Percentiles rank a stretch among this genome's conserved stretches.
These are phyloP conservation scores for Aethina tumida DNA, from an alignment of 1,140 invertebrate species.

Conservation along the genomic window DNA sequence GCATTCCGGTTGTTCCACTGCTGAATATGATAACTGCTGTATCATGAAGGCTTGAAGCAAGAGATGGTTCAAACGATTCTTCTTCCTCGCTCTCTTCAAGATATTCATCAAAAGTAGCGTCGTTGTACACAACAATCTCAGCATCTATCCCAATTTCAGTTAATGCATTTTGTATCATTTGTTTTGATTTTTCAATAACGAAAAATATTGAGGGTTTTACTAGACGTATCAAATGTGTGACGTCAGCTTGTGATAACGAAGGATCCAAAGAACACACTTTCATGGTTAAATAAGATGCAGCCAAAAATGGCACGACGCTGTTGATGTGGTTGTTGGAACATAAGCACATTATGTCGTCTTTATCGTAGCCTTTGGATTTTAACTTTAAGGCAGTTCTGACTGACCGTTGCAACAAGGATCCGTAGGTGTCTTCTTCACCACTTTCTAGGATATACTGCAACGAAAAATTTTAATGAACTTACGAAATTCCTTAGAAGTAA, in stretches of 20 bases:
- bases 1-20: conserved; percentile 63
- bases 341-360: conserved; percentile 19
- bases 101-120: conserved; percentile 16
- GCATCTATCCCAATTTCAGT: conserved; percentile 6
- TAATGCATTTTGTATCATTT: background rate
- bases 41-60: conserved; percentile 19
- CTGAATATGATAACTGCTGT: conserved; percentile 39
- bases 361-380: conserved; percentile 9
- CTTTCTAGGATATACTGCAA: conserved; percentile 18
- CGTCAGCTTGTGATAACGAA: conserved; percentile 14
- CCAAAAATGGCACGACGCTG: conserved; percentile 18
- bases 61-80: conserved; percentile 22
- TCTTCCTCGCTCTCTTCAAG: conserved; percentile 13
- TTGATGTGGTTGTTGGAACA: conserved; percentile 20
- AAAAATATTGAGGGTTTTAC: conserved; percentile 25
- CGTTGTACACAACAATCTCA: conserved; percentile 19
- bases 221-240: conserved; percentile 15
- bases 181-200: conserved; percentile 16
- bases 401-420: conserved; percentile 10
- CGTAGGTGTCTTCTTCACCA: conserved; percentile 18
- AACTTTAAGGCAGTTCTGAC: conserved; percentile 21
- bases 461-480: background rate
- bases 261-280: conserved; percentile 22
- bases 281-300: conserved; percentile 18
- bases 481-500: conserved; percentile 3